Evolutionary conservation across 2,113 vertebrate species (phyloP), one percentile per base, ranked within the genome.

Genomic region (Penelope pileata): DNA sequence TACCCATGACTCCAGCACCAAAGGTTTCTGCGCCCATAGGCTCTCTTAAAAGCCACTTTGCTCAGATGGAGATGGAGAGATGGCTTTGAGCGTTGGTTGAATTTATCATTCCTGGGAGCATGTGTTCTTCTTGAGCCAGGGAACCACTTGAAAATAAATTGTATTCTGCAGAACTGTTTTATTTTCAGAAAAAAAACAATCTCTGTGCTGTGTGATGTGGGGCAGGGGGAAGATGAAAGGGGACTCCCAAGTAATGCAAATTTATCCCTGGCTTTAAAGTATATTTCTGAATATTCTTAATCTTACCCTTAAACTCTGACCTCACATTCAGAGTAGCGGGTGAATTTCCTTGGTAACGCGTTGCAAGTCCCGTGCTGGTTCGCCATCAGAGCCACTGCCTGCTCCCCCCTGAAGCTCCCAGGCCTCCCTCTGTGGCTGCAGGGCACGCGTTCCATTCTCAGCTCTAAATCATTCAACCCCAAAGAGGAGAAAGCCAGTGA

Each of bases 1-100:
- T 54, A 69, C 81, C 81, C 72, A 82, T 75, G 94, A 79, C 95
- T 96, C 86, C 69, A 70, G 15, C 0, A 0, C 60, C 42, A 36
- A 59, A 83, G 80, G 83, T 88, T 87, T 78, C 7, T 50, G 38
- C 76, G 34, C 59, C 88, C 4, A 0, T 69, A 14, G 1, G 0
- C 74, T 91, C 38, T 62, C 69, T 84, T 89, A 92, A 96, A 96
- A 96, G 94, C 82, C 22, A 56, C 95, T 94, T 95, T 90, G 82
- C 72, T 91, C 64, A 81, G 91, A 87, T 87, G 69, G 19, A 81
- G 91, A 87, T 87, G 69, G 19, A 54, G 88, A 30, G 47, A 83
- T 90, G 78, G 32, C 74, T 93, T 89, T 75, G 91, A 94, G 74
- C 17, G 10, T 76, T 90, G 36, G 16, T 58, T 87, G 48, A 59